Evolutionary conservation across 1,140 invertebrate species (phyloP), one percentile per base, ranked within the genome.

Genomic region (Cotesia typhae): DNA sequence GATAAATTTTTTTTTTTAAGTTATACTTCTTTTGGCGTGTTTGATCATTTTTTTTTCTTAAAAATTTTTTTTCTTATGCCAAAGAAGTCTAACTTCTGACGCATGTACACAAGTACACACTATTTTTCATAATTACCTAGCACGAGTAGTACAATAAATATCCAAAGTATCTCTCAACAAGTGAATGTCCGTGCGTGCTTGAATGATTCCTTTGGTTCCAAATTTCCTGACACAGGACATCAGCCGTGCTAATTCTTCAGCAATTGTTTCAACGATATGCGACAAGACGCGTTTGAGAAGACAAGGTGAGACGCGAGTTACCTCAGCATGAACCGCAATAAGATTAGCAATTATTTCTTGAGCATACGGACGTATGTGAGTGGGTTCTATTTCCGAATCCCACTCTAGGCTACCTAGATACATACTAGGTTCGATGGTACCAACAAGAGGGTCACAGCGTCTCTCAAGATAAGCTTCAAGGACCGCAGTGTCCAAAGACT

Each of bases 381-480:
- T 90, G 0, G 92, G 92, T 71, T 91, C 89, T 71, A 91, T 89
- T 76, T 92, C 92, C 3, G 91, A 92, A 74, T 94, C 92, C 92
- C 96, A 96, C 77, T 94, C 93, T 81, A 97, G 95, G 55, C 92
- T 88, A 1, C 95, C 95, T 75, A 95, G 87, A 85, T 97, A 98
- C 96, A 99, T 98, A 55, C 94, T 96, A 2, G 95, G 94, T 86
- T 98, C 96, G 74, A 99, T 96, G 12, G 94, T 95, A 17, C 96
- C 96, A 28, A 98, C 94, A 0, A 98, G 87, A 3, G 96, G 95
- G 87, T 98, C 96, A 63, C 94, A 93, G 83, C 98, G 97, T 75
- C 94, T 92, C 84, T 98, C 96, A 60, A 98, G 89, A 83, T 98
- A 98, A 0, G 91, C 92, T 75, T 94, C 93, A 7, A 93, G 86